These are phyloP conservation scores for Spisula subtruncata DNA, from an alignment of 2,888 invertebrate species.

Conservation along the genomic window DNA sequence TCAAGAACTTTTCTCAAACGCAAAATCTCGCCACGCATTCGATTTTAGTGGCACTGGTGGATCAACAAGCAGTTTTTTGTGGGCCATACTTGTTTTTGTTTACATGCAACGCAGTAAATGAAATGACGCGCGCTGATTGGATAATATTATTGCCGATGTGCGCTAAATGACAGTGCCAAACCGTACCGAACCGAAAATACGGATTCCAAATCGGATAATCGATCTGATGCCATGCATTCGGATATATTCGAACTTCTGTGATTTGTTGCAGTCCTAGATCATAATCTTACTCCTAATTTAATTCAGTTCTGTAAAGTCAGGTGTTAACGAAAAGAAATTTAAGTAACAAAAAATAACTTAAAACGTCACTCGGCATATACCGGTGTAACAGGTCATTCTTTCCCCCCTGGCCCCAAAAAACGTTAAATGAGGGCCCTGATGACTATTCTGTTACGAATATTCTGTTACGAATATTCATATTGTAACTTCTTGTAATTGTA, in stretches of 20 bases:
- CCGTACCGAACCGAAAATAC: not conserved
- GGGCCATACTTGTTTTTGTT: not conserved
- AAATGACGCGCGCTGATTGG: constrained; percentile 7
- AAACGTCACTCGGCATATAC: no score
- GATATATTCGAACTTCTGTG: not conserved
- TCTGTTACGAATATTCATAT: constrained; percentile 1
- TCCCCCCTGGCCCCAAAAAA: not conserved
- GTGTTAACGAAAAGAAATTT: no score
- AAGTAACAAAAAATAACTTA: no score
- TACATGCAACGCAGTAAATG: not conserved
- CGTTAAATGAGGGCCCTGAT: constrained; percentile 1
- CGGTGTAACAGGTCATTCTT: no score
- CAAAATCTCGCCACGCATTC: not conserved
- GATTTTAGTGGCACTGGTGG: not conserved
- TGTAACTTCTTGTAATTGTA: not conserved
- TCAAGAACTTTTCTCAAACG: constrained; percentile 1
- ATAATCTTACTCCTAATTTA: not conserved
- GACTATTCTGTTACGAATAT: constrained; percentile 1
- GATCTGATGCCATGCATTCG: not conserved
- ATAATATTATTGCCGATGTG: not conserved
- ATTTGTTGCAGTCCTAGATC: not conserved
- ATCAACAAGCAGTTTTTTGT: not conserved
- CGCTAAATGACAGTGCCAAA: not conserved
- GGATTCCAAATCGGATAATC: not conserved
- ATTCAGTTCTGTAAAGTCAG: no score